Evolutionary conservation across 2,888 invertebrate species (phyloP).

Genomic region (Melinaea menophilus): DNA sequence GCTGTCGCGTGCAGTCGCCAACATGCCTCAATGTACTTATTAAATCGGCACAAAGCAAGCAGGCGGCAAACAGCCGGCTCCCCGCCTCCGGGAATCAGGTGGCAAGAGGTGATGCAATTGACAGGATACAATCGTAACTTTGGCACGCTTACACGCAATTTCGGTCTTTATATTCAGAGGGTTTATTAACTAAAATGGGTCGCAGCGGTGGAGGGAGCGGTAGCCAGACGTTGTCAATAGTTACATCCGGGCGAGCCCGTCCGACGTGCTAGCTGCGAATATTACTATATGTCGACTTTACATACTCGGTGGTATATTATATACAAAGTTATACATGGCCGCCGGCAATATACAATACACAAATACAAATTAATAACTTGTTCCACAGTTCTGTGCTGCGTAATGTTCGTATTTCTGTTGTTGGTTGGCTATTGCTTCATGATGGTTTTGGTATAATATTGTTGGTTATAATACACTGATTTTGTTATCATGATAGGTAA

Average conservation of each 20-base stretch:
- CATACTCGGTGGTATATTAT: conserved; percentile 32
- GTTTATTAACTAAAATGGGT: conserved; percentile 35
- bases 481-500: no score
- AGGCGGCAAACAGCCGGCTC: conserved; percentile 38
- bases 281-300: conserved; percentile 26
- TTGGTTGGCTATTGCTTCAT: background rate
- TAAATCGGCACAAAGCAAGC: conserved; percentile 43
- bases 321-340: conserved; percentile 21
- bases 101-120: conserved; percentile 45
- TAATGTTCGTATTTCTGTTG: conserved; percentile 6
- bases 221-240: conserved; percentile 45
- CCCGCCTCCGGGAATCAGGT: conserved; percentile 46
- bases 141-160: conserved; percentile 30
- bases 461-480: no score
- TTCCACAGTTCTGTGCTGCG: conserved; percentile 13
- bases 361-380: conserved; percentile 33
- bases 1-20: conserved; percentile 43
- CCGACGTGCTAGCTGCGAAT: conserved; percentile 35
- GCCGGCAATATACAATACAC: conserved; percentile 28
- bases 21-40: conserved; percentile 43
- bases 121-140: conserved; percentile 39
- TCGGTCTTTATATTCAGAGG: conserved; percentile 31
- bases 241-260: conserved; percentile 46
- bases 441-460: no score
- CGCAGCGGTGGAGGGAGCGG: conserved; percentile 22